A percentile compares a stretch with the other conserved stretches of the same genome.
These are phyloP conservation scores for Myotis yumanensis DNA, from an alignment of 2,113 vertebrate genomes.

Conservation along the genomic window DNA sequence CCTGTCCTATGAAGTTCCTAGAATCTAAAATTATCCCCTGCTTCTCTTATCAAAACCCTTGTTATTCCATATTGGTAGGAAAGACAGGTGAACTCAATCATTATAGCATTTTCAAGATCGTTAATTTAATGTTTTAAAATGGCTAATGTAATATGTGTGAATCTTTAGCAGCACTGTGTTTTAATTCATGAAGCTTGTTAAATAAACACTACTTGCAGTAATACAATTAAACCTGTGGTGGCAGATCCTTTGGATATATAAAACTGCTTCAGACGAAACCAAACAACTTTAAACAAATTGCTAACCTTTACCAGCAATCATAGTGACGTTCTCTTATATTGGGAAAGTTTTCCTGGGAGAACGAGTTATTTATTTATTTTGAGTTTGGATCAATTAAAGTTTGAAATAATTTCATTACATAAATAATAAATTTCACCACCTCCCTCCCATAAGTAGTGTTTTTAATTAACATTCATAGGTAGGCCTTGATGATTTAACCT, in stretches of 20 bases:
- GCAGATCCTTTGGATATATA: neutral
- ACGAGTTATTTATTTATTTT: conserved; percentile 17
- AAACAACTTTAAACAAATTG: neutral
- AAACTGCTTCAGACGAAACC: neutral
- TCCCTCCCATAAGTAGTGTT: neutral
- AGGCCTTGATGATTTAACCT: neutral
- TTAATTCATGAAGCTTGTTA: neutral
- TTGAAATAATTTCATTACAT: conserved; percentile 7
- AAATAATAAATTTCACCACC: neutral
- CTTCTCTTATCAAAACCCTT: neutral
- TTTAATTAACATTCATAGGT: neutral
- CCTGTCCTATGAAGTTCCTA: neutral
- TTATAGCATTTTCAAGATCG: neutral
- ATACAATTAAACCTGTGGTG: neutral
- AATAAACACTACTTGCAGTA: neutral
- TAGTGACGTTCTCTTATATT: neutral
- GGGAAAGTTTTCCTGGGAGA: neutral
- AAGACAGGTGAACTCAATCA: neutral
- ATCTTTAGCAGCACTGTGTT: neutral
- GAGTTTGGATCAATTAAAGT: neutral
- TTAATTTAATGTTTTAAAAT: conserved; percentile 13
- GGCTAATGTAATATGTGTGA: neutral
- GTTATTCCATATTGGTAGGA: neutral
- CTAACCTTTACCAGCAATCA: neutral
- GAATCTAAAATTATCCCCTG: neutral